Conservation (phyloP, 2,888 invertebrate genomes). For the Lomographa bimaculata region DNA sequence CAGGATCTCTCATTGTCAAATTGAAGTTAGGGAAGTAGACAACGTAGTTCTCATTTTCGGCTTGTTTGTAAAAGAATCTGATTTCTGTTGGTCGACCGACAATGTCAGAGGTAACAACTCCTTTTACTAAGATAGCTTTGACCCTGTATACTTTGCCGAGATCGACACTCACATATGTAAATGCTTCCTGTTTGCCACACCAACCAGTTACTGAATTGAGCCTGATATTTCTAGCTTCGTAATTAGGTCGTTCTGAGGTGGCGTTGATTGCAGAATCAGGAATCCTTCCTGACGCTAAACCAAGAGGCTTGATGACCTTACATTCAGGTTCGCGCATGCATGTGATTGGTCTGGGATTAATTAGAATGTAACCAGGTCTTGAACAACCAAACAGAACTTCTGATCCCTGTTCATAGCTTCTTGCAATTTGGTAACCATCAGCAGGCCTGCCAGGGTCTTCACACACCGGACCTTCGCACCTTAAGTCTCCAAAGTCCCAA, state of each 20-base stretch:
- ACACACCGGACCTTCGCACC: slow-evolving; percentile 98
- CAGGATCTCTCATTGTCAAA: slow-evolving; percentile 96
- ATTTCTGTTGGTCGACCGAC: slow-evolving; percentile 98
- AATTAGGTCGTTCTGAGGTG: slow-evolving; percentile 96
- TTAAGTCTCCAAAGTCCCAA: slow-evolving; percentile 98
- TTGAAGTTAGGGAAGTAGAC: slow-evolving; percentile 99
- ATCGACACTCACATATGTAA: slow-evolving; percentile 97
- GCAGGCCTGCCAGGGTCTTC: slow-evolving; percentile 97
- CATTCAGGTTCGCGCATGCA: slow-evolving; percentile 97
- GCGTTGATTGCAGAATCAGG: slow-evolving; percentile 98
- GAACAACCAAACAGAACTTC: slow-evolving; percentile 96
- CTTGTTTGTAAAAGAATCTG: slow-evolving; percentile 97
- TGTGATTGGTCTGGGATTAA: slow-evolving; percentile 94
- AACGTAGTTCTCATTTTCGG: slow-evolving; percentile 96
- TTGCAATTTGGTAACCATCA: slow-evolving; percentile 93
- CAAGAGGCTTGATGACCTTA: slow-evolving; percentile 95
- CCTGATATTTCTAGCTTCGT: slow-evolving; percentile 94
- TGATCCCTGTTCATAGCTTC: slow-evolving; percentile 94
- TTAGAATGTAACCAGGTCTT: slow-evolving; percentile 95
- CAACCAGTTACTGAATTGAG: slow-evolving; percentile 97
- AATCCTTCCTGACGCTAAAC: slow-evolving; percentile 94
- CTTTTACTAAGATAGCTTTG: slow-evolving; percentile 96
- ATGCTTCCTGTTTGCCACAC: slow-evolving; percentile 98
- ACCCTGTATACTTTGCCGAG: slow-evolving; percentile 96
- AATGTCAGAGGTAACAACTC: slow-evolving; percentile 97